Conservation (phyloP, 2,888 invertebrate genomes). For the Chrysina gloriosa region DNA sequence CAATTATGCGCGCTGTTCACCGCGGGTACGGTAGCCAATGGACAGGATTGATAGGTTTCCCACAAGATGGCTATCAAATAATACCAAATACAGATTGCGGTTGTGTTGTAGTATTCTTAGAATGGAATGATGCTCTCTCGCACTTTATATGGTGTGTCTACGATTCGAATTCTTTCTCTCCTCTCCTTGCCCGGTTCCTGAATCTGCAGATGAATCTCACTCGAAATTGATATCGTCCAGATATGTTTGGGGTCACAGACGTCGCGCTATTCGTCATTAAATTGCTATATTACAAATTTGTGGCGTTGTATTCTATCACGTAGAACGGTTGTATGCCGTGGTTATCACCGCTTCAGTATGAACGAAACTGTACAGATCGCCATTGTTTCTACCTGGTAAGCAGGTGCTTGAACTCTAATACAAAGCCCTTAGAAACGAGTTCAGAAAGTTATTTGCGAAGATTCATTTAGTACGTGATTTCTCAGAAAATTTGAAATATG, state of each 20-base stretch:
- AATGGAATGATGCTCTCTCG: constrained; percentile 57
- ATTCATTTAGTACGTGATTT: no score
- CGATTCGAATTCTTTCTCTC: constrained; percentile 31
- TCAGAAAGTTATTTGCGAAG: no score
- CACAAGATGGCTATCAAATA: constrained; percentile 63
- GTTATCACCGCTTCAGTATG: no score
- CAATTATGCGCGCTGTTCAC: constrained; percentile 34
- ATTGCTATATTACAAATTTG: neutral
- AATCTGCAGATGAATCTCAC: constrained; percentile 37
- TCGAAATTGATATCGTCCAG: constrained; percentile 6
- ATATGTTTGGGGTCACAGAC: neutral
- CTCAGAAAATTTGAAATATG: no score
- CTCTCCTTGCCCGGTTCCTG: constrained; percentile 37
- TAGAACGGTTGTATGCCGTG: no score
- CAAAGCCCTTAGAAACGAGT: no score
- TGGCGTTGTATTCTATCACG: no score
- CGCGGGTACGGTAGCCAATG: constrained; percentile 30
- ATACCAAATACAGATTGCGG: constrained; percentile 62
- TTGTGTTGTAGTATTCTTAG: constrained; percentile 54
- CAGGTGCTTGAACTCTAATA: no score
- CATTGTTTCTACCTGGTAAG: no score
- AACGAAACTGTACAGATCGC: no score
- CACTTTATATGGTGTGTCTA: constrained; percentile 60
- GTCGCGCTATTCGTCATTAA: neutral
- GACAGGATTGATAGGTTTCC: constrained; percentile 57